phyloP scores from a whole-genome alignment of 2,888 invertebrate species.

The Crossocerus cetratus region DNA sequence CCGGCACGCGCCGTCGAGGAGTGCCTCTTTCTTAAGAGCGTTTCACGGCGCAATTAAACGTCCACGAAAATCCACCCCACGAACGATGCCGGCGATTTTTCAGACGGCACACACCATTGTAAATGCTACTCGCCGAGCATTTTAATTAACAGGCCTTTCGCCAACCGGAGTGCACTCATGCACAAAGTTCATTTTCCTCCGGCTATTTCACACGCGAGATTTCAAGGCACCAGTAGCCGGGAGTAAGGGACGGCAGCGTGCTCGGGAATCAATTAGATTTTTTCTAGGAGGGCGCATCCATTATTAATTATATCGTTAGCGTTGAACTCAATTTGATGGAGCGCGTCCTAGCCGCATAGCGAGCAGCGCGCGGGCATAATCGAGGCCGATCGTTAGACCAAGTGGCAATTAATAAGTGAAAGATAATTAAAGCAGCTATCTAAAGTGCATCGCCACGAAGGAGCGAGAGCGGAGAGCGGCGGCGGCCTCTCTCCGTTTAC shows the following conservation, averaged over 20 bases:
- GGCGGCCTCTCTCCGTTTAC: no score
- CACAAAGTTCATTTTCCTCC: no score
- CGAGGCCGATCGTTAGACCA: no score
- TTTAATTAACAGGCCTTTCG: constrained; percentile 2
- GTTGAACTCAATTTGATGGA: no score
- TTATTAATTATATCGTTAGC: no score
- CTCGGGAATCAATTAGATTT: not conserved
- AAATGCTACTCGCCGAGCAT: not conserved
- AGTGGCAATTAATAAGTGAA: no score
- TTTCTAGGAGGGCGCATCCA: constrained; percentile 2
- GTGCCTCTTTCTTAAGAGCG: not conserved
- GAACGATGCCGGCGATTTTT: not conserved
- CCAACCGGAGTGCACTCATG: not conserved
- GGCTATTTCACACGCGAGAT: no score
- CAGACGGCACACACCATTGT: not conserved
- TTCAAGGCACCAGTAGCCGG: no score
- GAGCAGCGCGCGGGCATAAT: not conserved
- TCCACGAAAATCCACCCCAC: not conserved
- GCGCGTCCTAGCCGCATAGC: not conserved
- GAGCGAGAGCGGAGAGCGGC: no score
- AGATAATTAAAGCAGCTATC: no score
- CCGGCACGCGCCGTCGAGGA: no score
- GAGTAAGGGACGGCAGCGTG: not conserved
- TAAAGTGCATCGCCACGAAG: no score
- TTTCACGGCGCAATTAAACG: not conserved